Evolutionary conservation across 2,888 invertebrate genomes (phyloP), one percentile per base, ranked within the genome.

Genomic region (Dolichomitus sp.): DNA sequence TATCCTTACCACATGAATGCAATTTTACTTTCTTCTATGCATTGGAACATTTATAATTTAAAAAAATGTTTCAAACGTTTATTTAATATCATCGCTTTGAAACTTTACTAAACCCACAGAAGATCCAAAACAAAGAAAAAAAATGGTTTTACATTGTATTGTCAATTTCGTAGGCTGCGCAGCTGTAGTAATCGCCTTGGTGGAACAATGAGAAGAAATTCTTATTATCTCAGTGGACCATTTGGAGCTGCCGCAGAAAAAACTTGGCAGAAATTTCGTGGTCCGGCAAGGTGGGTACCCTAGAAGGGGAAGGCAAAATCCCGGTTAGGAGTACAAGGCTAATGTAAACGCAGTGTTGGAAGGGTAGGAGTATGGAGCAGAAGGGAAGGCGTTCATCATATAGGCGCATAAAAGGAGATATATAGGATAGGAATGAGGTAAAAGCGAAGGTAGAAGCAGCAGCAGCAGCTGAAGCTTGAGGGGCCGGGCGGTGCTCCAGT

Each of bases 321-420:
- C 73, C 80, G 80, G 80, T 80, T 83, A 80, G 23, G 80, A 80
- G 83, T 80, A 83, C 76, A 73, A 80, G 83, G 83, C 83, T 83
- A 83, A 83, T 83, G 83, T 69, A 83, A 77, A 80, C 80, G 68
- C 61, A 68, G 73, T 23, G 74, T 63, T 14, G 65, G 40, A 19
- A 48, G 61, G 4, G 30, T 5, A 11, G 12, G 54, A 75, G 68
- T 63, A 61, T 33, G 75, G 33, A 65, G 52, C 52, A 9, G 66
- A 69, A 42, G 61, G 63, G 69, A 61, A 75, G 75, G 70, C 52
- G 73, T 78, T 82, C 70, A 65, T 82, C 69, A 82, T 70, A 73
- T 52, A 50, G 73, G 66, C 27, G 42, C 65, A 69, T 52, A 75
- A 37, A 61, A 61, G 23, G 45, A 45, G 42, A 27, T 70, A 54